Evolutionary conservation across 2,113 vertebrate species (phyloP).

Genomic region (Myodes glareolus): DNA sequence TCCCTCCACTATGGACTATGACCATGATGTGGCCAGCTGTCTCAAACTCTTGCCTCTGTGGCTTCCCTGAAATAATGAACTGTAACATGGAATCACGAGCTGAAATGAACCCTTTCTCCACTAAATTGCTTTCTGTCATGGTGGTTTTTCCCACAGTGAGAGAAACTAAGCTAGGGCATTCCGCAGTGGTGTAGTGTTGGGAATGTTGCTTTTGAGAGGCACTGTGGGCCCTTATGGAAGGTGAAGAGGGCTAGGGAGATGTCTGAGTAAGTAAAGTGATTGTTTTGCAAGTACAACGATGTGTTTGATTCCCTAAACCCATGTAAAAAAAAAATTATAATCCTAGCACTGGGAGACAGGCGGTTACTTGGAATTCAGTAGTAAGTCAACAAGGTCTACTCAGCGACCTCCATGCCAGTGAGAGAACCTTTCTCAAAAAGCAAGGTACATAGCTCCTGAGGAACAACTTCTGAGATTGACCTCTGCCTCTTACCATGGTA

Average conservation of each 20-base stretch:
- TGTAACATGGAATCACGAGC: neutral
- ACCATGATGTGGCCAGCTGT: neutral
- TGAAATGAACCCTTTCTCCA: neutral
- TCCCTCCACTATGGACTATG: neutral
- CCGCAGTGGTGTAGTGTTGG: neutral
- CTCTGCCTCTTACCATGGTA: neutral
- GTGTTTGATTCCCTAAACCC: neutral
- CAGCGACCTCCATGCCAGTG: neutral
- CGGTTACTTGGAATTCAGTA: neutral
- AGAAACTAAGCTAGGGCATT: neutral
- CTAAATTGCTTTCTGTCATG: conserved; percentile 2
- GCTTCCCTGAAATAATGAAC: neutral
- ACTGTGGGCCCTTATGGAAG: neutral
- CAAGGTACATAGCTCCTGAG: neutral
- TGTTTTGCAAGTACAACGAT: neutral
- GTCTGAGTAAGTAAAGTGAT: neutral
- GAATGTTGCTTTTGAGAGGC: neutral
- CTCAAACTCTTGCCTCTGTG: neutral
- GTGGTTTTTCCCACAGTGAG: neutral
- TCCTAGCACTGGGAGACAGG: neutral
- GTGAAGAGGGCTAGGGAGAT: neutral
- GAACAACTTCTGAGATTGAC: neutral
- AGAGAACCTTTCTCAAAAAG: neutral
- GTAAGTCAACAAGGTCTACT: neutral
- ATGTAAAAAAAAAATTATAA: neutral